Percentiles rank a stretch among this genome's conserved stretches.
Evolutionary conservation across 2,888 invertebrate species (phyloP).

Genomic region (Theretra japonica): DNA sequence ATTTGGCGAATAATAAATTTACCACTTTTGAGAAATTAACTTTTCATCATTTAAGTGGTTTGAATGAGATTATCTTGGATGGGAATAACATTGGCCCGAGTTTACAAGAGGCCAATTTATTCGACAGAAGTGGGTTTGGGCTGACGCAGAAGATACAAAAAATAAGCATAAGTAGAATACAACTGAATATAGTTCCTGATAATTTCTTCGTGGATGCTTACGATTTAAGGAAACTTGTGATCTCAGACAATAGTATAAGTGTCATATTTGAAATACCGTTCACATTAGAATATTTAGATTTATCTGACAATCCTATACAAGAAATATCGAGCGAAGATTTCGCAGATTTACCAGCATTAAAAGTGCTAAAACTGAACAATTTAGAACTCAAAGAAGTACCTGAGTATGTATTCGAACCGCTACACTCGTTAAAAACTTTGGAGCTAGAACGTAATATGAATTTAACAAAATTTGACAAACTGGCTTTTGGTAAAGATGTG

Average conservation of each 20-base stretch:
- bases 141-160: slow-evolving; percentile 64
- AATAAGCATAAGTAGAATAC: slow-evolving; percentile 66
- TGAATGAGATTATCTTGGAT: slow-evolving; percentile 74
- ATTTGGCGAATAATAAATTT: slow-evolving; percentile 75
- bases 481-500: slow-evolving; percentile 71
- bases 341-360: slow-evolving; percentile 78
- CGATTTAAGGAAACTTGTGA: slow-evolving; percentile 71
- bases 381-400: slow-evolving; percentile 81
- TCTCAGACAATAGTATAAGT: slow-evolving; percentile 83
- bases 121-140: slow-evolving; percentile 70
- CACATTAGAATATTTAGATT: slow-evolving; percentile 84
- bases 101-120: slow-evolving; percentile 62
- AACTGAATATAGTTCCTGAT: slow-evolving; percentile 61
- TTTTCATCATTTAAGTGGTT: slow-evolving; percentile 67
- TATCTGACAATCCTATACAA: slow-evolving; percentile 85
- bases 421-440: slow-evolving; percentile 79
- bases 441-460: slow-evolving; percentile 83
- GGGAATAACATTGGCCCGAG: slow-evolving; percentile 72
- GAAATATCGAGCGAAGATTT: slow-evolving; percentile 79
- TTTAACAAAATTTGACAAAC: slow-evolving; percentile 76
- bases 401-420: slow-evolving; percentile 82
- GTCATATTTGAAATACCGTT: slow-evolving; percentile 84
- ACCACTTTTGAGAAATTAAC: slow-evolving; percentile 64
- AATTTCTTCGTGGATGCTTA: slow-evolving; percentile 75
- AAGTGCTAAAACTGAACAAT: slow-evolving; percentile 83